Base-by-base conservation (phyloP, 1,140 invertebrate species). In the Mesaphorura yosii region DNA sequence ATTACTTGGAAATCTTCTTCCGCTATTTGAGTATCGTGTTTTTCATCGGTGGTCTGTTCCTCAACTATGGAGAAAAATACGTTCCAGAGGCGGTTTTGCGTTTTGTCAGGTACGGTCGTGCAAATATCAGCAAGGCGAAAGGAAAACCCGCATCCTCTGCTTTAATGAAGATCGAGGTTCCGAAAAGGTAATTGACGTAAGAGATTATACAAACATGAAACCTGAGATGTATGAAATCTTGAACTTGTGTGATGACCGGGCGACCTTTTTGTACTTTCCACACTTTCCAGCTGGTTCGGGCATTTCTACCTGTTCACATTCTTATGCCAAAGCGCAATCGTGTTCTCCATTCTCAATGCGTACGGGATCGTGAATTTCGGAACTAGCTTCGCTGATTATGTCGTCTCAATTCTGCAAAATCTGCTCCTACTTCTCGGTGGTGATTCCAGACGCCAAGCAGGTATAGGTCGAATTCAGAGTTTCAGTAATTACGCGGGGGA, bases 261-360 rank as follows among this genome's bases (percentile, higher is more conserved):
- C n/a, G n/a, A n/a, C n/a, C n/a, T 34, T 34, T 10, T 10, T 34
- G n/a, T 34, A 10, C n/a, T 10, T 34, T 34, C 31, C 31, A 34
- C 7, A 26, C 31, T 49, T 50, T 58, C 10, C 28, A 58, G 57
- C n/a, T 59, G 57, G 57, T 59, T 59, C 38, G 25, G 19, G 28
- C 57, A 59, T 45, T 51, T 54, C 22, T 59, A 59, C 23, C 20
- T 59, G 3, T 57, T 48, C 20, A 37, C 55, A 0, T 39, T 49
- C 4, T 23, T 48, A 3, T 25, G 17, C 0, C 55, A 57, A 44
- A 40, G 27, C 5, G 15, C 49, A 15, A 37, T 57, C 0, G 17
- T 57, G 20, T 44, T 39, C n/a, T 48, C 49, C 2, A 48, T 57
- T 14, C n/a, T 57, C 10, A 14, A 4, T 10, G 29, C 28, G 19